Conservation (phyloP, 2,888 invertebrate species). For the Scaptomyza caliginosa region DNA sequence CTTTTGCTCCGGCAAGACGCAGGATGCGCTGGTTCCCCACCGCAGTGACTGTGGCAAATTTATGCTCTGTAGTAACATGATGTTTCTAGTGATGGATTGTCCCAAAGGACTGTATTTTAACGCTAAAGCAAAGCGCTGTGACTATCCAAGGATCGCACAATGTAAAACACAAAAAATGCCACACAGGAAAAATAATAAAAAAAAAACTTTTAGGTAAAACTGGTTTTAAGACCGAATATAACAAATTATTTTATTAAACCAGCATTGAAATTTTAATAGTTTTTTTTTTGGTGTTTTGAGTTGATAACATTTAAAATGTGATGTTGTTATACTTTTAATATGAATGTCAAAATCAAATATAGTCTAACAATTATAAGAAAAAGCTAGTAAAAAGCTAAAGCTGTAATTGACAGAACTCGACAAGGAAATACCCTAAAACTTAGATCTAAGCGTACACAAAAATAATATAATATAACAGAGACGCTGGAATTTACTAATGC, state of each 20-base stretch:
- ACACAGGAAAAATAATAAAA: conserved; percentile 20
- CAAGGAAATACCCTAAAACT: too few species aligned
- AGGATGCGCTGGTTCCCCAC: conserved; percentile 61
- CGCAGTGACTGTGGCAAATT: conserved; percentile 66
- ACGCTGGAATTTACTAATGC: too few species aligned
- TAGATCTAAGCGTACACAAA: too few species aligned
- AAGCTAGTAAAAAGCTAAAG: too few species aligned
- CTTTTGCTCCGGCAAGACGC: conserved; percentile 47
- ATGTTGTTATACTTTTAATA: too few species aligned
- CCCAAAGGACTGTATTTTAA: conserved; percentile 74
- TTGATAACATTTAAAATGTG: too few species aligned
- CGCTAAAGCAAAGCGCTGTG: conserved; percentile 54
- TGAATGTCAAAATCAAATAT: too few species aligned
- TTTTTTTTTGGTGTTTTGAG: too few species aligned
- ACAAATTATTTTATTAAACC: not conserved
- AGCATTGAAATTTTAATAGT: not conserved
- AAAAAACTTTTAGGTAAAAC: conserved; percentile 3
- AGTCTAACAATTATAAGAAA: too few species aligned
- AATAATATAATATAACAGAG: too few species aligned
- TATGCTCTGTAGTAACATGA: conserved; percentile 61
- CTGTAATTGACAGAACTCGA: too few species aligned
- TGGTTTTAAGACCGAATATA: not conserved
- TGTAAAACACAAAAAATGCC: conserved; percentile 45
- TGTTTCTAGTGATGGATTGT: conserved; percentile 65
- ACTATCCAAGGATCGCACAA: conserved; percentile 68